These are phyloP conservation scores for Pangasius krempfi DNA, from an alignment of 2,797 vertebrate species.

Conservation along the genomic window DNA sequence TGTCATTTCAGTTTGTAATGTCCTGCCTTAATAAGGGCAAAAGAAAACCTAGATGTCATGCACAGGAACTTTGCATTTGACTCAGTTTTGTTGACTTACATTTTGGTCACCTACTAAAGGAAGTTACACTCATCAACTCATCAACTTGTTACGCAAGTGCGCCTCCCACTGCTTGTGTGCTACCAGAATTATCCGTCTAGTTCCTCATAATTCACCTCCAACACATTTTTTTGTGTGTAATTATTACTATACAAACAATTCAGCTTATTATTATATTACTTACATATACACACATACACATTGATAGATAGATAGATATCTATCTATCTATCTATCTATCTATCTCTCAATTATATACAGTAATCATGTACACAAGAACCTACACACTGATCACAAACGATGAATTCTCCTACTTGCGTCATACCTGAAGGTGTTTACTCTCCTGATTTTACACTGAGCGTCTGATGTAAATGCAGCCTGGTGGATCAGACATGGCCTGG, in stretches of 20 bases:
- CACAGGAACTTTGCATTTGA: not conserved
- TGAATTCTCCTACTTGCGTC: not conserved
- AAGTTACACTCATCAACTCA: not conserved
- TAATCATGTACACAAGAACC: not conserved
- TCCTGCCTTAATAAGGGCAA: not conserved
- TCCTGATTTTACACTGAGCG: not conserved
- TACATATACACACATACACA: no score
- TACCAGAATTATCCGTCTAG: not conserved
- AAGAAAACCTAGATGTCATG: no score
- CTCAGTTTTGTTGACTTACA: no score
- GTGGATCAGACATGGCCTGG: not conserved
- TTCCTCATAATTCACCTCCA: not conserved
- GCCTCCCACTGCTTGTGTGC: constrained; percentile 4
- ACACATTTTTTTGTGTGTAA: not conserved
- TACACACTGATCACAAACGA: not conserved
- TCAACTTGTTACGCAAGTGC: not conserved
- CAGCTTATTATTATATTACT: not conserved
- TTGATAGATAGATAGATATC: no score
- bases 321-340: no score
- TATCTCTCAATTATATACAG: no score
- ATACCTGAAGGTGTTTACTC: not conserved
- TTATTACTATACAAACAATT: not conserved
- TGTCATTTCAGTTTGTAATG: not conserved
- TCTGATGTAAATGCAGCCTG: not conserved
- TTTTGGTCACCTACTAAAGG: not conserved